Conservation (phyloP, 2,113 vertebrate species). For the Notothenia rossii region DNA sequence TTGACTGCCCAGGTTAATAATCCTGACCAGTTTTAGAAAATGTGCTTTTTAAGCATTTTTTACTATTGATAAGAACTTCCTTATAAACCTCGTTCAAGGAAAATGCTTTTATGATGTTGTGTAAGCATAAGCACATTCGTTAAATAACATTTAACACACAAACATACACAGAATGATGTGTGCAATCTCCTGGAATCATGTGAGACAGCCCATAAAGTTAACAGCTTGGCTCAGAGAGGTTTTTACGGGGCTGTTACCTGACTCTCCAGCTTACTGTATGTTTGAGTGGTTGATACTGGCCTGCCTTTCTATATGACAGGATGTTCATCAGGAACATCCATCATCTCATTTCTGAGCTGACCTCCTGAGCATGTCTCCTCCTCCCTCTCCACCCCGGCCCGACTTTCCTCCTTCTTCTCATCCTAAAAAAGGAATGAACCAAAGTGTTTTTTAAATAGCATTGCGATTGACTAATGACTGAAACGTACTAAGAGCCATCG, state of each 20-base stretch:
- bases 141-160: background rate
- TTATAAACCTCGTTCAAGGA: background rate
- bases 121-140: slow-evolving; percentile 1
- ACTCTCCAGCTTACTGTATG: too few species aligned
- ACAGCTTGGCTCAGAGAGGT: background rate
- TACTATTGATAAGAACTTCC: background rate
- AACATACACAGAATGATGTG: background rate
- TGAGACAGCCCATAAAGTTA: slow-evolving; percentile 19
- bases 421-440: slow-evolving; percentile 90
- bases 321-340: too few species aligned
- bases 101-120: background rate
- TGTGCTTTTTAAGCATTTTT: background rate
- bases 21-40: background rate
- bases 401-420: slow-evolving; percentile 8
- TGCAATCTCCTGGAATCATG: slow-evolving; percentile 19
- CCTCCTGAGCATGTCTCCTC: background rate
- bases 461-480: slow-evolving; percentile 93
- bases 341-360: background rate
- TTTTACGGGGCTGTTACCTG: background rate
- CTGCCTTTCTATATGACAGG: too few species aligned
- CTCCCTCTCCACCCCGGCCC: background rate
- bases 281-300: too few species aligned
- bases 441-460: slow-evolving; percentile 91
- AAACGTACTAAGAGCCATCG: background rate
- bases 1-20: background rate